These are phyloP conservation scores for Pteromalus puparum DNA, from an alignment of 1,140 invertebrate species.

Conservation along the genomic window DNA sequence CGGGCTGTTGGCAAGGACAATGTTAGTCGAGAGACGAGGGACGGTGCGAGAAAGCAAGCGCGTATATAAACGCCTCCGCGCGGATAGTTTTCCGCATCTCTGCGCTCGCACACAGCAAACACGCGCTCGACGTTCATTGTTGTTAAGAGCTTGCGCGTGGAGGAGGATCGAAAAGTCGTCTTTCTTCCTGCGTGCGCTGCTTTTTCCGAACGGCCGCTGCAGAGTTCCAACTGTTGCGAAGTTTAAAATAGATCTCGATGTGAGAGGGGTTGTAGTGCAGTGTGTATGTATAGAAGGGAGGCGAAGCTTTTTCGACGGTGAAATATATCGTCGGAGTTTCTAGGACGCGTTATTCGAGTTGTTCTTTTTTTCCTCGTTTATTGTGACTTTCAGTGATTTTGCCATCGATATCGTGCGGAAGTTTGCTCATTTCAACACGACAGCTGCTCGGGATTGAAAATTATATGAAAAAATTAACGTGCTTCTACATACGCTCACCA, in stretches of 20 bases:
- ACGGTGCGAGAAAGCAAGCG: slow-evolving; percentile 4
- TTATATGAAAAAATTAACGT: no score
- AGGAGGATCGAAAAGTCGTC: not conserved
- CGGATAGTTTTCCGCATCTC: slow-evolving; percentile 41
- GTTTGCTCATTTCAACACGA: no score
- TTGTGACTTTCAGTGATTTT: no score
- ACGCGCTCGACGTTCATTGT: slow-evolving; percentile 28
- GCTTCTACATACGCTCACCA: no score
- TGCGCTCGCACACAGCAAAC: slow-evolving; percentile 15
- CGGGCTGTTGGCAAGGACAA: not conserved
- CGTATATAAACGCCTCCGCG: not conserved
- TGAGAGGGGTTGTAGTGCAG: not conserved
- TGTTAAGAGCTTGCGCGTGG: not conserved
- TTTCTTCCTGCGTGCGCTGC: not conserved
- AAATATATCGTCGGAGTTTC: not conserved
- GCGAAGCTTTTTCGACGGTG: not conserved
- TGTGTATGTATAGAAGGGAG: not conserved
- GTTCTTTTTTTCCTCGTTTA: no score
- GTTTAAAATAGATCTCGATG: slow-evolving; percentile 26
- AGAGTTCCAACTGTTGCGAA: slow-evolving; percentile 16
- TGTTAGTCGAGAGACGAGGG: slow-evolving; percentile 13
- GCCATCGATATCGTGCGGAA: no score
- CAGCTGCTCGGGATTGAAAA: no score
- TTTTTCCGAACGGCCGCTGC: not conserved
- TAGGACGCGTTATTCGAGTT: no score